Base-by-base conservation (phyloP, 2,888 invertebrate genomes). In the Melieria picta region DNA sequence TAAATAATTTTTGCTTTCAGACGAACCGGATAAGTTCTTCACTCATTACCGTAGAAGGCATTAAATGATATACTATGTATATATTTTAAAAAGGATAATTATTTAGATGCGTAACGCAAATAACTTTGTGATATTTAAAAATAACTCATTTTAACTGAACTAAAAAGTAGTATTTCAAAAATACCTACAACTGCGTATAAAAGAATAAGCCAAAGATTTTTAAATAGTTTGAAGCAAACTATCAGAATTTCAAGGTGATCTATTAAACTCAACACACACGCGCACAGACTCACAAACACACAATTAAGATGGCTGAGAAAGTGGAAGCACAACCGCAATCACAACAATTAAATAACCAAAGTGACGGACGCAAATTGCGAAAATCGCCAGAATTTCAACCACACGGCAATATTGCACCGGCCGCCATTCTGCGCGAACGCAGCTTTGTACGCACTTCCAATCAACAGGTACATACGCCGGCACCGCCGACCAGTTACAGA, bases 351-450 rank as follows among this genome's bases (percentile, higher is more conserved):
- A 76, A 78, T 72, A 80, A 80, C 72, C 83, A 81, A 72, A 83
- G 81, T 58, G 83, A 83, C 76, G 79, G 79, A 60, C 81, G 82
- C 48, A 85, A 83, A 76, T 76, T 83, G 76, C 83, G 83, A 55
- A 86, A 85, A 78, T 85, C 87, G 11, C 85, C 86, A 50, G 86
- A 86, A 65, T 83, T 79, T 79, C 86, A 86, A 75, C 78, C 81
- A n/a, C 78, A 79, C 3, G 76, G 77, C 47, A 75, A 77, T 56
- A 73, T 80, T 65, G 72, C 83, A 70, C 84, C 86, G 16, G 84
- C 82, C 72, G 89, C 91, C 78, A 90, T 91, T 81, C 90, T 91
- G 84, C 87, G 93, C 77, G 93, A 93, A 85, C 88, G 93, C 77
- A 93, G 93, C 85, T 93, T 93, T 85, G 89, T 93, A 68, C 89